Conservation (phyloP, 92 coral and sea anemone genomes). For the Parazoanthus darwini region DNA sequence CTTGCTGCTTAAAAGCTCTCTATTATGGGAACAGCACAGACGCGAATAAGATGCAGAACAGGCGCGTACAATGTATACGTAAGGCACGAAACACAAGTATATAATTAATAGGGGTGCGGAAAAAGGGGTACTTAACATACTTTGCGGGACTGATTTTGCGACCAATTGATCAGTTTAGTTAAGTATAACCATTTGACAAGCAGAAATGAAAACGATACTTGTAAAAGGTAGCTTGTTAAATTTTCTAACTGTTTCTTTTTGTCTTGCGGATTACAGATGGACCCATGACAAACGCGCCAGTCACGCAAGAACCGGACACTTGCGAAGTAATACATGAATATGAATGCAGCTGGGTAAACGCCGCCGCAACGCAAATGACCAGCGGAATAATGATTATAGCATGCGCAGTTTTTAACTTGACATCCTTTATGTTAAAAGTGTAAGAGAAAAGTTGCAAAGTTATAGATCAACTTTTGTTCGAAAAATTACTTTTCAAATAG, state of each 20-base stretch:
- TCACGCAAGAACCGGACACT: slow-evolving; percentile 5
- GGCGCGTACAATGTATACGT: no score
- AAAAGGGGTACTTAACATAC: no score
- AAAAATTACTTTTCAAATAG: background rate
- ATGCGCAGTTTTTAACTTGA: slow-evolving; percentile 1
- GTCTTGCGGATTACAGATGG: background rate
- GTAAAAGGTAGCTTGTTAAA: background rate
- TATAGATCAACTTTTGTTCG: background rate
- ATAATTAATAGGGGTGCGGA: no score
- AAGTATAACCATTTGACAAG: background rate
- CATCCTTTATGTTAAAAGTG: background rate
- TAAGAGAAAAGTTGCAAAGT: background rate
- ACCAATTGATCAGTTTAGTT: no score
- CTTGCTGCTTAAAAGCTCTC: no score
- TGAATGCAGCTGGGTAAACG: slow-evolving; percentile 38
- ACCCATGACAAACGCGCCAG: slow-evolving; percentile 5
- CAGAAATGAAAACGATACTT: no score
- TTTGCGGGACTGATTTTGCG: no score
- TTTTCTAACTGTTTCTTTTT: background rate
- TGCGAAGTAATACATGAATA: slow-evolving; percentile 23
- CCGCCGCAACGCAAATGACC: background rate
- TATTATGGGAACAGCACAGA: no score
- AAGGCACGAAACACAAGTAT: no score
- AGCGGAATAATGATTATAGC: slow-evolving; percentile 1
- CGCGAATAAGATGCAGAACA: no score